Base-by-base conservation (phyloP, 2,113 vertebrate genomes). In the Pachyramphus minor region DNA sequence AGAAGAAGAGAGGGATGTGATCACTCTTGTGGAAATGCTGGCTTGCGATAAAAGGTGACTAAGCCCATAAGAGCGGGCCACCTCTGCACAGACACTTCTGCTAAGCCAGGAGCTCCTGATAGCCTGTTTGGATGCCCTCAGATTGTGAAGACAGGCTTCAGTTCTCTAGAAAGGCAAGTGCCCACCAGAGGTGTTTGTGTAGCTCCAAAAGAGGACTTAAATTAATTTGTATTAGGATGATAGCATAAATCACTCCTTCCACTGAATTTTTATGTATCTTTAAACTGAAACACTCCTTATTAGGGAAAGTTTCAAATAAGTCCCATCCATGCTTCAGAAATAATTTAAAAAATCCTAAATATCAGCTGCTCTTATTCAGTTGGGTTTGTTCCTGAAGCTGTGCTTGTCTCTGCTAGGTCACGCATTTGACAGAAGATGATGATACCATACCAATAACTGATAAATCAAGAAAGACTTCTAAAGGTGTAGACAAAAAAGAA, bases 181-280 rank as follows among this genome's bases (percentile, higher is more conserved):
- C 3, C 4, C 13, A 49, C 21, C 39, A 41, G 59, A 52, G 16
- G 11, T 33, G 5, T 27, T 82, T 44, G 23, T 69, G 22, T 23
- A 30, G 5, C 8, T 85, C 28, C 14, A 64, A 14, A 63, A 39
- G 6, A 12, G 25, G 5, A 30, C 16, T 59, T 47, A 18, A 24
- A n/a, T 31, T 53, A 15, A 33, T 8, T 22, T 35, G 5, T 68
- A 4, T 49, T 25, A 59, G 6, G 28, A 82, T 33, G 44, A 33
- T 8, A 12, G 12, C 5, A 24, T 11, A 19, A 53, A 23, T 5
- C 6, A 14, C 12, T 49, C 52, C 5, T 6, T 14, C 4, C 2
- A 2, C 23, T 53, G 50, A 66, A 71, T 45, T 67, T 23, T 25
- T 21, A 25, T 31, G 3, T 39, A 7, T 42, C 11, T 84, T 83